Evolutionary conservation across 2,888 invertebrate genomes (phyloP), one percentile per base, ranked within the genome.

Genomic region (Pristionchus entomophagus): DNA sequence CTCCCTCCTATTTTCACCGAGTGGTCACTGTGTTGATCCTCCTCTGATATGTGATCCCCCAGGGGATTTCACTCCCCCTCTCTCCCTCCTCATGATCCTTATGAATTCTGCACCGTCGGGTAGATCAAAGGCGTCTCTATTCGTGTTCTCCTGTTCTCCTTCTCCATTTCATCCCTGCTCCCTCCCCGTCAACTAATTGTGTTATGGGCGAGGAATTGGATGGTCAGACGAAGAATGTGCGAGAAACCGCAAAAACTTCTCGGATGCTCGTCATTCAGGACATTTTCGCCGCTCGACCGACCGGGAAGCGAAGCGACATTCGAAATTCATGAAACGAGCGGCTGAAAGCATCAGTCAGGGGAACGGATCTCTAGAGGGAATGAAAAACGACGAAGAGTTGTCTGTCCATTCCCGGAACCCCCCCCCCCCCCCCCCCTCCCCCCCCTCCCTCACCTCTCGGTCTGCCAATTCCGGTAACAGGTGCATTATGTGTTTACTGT

Each of bases 291-390:
- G n/a, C n/a, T n/a, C n/a, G n/a, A n/a, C n/a, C n/a, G n/a, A n/a
- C 10, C 5, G 56, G 56, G n/a, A 56, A 22, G 5, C 56, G 45
- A 6, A 45, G 45, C 1, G 32, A 32, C 62, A 62, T 69, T 69
- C 38, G 17, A 69, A 69, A 69, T 69, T 69, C 69, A 69, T 69
- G 69, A n/a, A 69, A 69, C 69, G 69, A 69, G 38, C 22, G 29
- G 65, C 12, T 32, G 65, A 65, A 65, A n/a, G 45, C 14, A 45
- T 45, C 45, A 45, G 45, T 10, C 6, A 14, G 45, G 45, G 45
- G 45, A 45, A 45, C 45, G 45, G 45, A n/a, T n/a, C n/a, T n/a
- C n/a, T n/a, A 6, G 53, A 56, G 32, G 14, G 32, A 14, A 32
- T 59, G 32, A 32, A 32, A 17, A 62, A 26, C 29, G 29, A 12